Evolutionary conservation across 2,888 invertebrate species (phyloP), one percentile per base, ranked within the genome.

Genomic region (Cistogaster globosa): DNA sequence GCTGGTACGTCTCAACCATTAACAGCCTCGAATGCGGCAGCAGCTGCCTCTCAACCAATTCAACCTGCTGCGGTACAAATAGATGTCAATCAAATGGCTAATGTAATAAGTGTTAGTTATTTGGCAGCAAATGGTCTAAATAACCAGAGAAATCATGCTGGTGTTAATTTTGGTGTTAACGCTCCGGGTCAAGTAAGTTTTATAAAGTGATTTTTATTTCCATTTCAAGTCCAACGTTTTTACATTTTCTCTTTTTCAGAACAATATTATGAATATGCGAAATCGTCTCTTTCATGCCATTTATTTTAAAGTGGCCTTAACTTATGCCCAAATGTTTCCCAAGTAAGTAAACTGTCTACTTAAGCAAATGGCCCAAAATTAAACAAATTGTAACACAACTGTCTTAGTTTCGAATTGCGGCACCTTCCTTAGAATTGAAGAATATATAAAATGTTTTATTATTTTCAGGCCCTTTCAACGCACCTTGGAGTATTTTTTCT

Each of bases 211-310:
- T 4, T 20, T 26, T 22, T 36, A 22, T 32, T 53, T 71, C 20
- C 1, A 20, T 26, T 22, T 38, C n/a, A 16, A n/a, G 12, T 5
- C 14, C 48, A 0, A 26, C 20, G 0, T 16, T 20, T 75, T 7
- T 9, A 38, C 5, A 12, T 53, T 42, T 42, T 12, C 12, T 26
- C 79, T 58, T 18, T 86, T 87, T 58, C 26, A 96, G 92, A 97
- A 96, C 91, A 96, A 97, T 53, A 92, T 97, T 86, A 95, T 97
- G 90, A 96, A 96, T 93, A 97, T 98, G 81, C 94, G 98, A 89
- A 98, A 98, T 92, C 94, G 98, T 88, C 93, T 99, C 75, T 99
- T 99, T 92, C 97, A 98, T 93, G 98, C 98, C 16, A 94, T 99
- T 88, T 98, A 99, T 93, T 96, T 98, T 91, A 96, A 98, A 92